These are phyloP conservation scores for Rhizomys pruinosus DNA, from an alignment of 2,113 vertebrate genomes.

Conservation along the genomic window DNA sequence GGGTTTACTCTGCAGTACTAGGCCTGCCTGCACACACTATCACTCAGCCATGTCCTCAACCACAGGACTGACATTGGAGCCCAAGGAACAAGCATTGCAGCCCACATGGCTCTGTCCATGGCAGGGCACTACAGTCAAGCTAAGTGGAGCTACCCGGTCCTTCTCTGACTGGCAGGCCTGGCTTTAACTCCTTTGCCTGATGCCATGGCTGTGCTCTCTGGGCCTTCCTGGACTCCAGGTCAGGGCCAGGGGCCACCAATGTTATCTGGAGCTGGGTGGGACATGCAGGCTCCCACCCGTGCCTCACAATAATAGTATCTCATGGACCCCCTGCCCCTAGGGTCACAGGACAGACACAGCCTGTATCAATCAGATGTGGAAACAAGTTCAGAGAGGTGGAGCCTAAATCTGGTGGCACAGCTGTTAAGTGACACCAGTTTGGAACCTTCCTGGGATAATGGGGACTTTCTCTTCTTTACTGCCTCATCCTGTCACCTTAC, in stretches of 20 bases:
- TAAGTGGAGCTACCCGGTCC: neutral
- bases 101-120: neutral
- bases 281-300: neutral
- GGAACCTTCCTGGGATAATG: neutral
- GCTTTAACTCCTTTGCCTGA: neutral
- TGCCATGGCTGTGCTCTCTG: neutral
- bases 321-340: accelerated
- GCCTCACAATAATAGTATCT: accelerated
- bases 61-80: neutral
- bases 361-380: neutral
- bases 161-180: neutral
- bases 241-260: accelerated
- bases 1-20: neutral
- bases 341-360: too few species aligned
- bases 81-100: neutral
- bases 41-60: neutral
- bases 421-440: neutral
- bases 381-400: neutral
- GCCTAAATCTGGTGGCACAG: neutral
- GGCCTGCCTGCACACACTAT: neutral
- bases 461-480: neutral
- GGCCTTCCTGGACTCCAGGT: neutral
- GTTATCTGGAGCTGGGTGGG: neutral
- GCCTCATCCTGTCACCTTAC: neutral
- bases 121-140: too few species aligned